Evolutionary conservation across 2,113 vertebrate species (phyloP).

Genomic region (Cochlearius cochlearius): DNA sequence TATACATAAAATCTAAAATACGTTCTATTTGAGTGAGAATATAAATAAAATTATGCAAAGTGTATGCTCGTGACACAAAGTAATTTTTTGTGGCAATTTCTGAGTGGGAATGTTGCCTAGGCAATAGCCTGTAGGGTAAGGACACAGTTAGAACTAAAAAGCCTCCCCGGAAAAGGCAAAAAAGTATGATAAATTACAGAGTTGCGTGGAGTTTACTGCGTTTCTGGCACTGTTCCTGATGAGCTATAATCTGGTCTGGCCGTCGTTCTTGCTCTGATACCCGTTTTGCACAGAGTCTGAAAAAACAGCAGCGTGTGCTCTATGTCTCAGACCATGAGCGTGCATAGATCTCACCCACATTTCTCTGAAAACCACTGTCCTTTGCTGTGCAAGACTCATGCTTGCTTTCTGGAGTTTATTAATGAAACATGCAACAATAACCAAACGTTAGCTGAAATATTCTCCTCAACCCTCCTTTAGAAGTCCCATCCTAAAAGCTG

Average conservation of each 20-base stretch:
- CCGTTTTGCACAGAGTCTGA: background rate
- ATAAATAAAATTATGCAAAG: conserved; percentile 26
- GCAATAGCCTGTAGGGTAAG: background rate
- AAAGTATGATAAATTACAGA: background rate
- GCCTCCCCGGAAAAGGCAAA: background rate
- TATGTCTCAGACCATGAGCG: accelerated
- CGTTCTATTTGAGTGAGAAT: background rate
- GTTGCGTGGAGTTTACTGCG: background rate
- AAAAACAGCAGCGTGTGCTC: background rate
- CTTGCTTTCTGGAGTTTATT: background rate
- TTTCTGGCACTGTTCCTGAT: background rate
- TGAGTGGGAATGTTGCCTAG: background rate
- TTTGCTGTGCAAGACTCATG: background rate
- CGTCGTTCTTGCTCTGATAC: background rate
- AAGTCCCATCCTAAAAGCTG: background rate
- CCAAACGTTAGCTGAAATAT: background rate
- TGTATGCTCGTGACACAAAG: background rate
- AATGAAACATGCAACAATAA: background rate
- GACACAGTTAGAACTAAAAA: background rate
- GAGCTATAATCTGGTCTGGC: background rate
- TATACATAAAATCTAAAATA: background rate
- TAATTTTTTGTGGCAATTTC: conserved; percentile 12
- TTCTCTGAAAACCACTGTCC: background rate
- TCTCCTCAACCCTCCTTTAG: background rate
- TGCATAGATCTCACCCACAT: background rate